These are phyloP conservation scores for Callimorpha dominula DNA, from an alignment of 2,888 invertebrate species.

Conservation along the genomic window DNA sequence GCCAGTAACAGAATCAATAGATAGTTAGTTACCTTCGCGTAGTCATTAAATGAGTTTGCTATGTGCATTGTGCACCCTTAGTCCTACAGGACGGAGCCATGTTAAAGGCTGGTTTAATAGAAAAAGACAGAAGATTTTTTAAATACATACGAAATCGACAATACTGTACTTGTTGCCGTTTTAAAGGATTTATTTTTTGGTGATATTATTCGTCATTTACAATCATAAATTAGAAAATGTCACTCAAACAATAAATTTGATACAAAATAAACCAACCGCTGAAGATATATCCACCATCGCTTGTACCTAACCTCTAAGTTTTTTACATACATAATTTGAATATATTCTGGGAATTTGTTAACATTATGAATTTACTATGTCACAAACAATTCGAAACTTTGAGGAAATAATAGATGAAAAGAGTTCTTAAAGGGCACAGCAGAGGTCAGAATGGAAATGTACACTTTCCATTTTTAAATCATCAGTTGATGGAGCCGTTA, in stretches of 20 bases:
- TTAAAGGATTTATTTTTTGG: not conserved
- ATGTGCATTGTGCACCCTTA: too few species aligned
- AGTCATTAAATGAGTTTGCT: not conserved
- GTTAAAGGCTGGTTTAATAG: too few species aligned
- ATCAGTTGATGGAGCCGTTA: conserved; percentile 7
- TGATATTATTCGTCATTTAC: not conserved
- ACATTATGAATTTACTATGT: not conserved
- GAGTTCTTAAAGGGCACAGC: conserved; percentile 11
- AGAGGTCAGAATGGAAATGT: conserved; percentile 19
- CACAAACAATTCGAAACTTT: conserved; percentile 18
- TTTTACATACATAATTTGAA: not conserved
- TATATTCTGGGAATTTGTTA: not conserved
- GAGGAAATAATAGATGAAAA: conserved; percentile 13
- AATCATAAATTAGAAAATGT: not conserved
- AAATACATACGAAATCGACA: too few species aligned
- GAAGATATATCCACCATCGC: too few species aligned
- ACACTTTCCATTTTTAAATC: conserved; percentile 1
- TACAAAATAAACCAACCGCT: too few species aligned
- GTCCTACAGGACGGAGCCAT: too few species aligned
- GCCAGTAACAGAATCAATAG: not conserved
- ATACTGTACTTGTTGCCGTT: not conserved
- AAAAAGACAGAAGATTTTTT: too few species aligned
- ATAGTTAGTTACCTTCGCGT: not conserved
- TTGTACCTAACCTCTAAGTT: not conserved
- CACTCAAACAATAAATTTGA: conserved; percentile 1